These are phyloP conservation scores for Anoura caudifer DNA, from an alignment of 2,113 vertebrate genomes.

Conservation along the genomic window DNA sequence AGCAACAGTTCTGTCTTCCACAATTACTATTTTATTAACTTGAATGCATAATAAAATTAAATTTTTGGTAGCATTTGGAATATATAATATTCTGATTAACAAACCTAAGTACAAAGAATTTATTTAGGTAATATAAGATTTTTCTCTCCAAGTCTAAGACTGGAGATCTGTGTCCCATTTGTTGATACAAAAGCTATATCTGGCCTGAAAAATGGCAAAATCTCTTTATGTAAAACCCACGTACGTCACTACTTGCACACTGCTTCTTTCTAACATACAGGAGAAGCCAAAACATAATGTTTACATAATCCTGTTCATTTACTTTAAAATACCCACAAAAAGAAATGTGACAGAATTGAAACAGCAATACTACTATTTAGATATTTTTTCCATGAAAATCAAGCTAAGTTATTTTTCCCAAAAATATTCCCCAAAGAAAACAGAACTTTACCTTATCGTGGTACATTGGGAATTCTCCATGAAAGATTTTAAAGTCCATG, in stretches of 20 bases:
- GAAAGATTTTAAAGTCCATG: conserved; percentile 10
- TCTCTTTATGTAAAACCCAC: conserved; percentile 23
- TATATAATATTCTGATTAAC: not conserved
- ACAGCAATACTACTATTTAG: conserved; percentile 65
- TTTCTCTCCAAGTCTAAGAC: not conserved
- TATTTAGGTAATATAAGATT: not conserved
- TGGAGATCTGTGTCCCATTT: conserved; percentile 31
- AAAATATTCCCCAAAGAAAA: conserved; percentile 7
- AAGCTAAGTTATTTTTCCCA: conserved; percentile 50
- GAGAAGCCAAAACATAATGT: conserved; percentile 76
- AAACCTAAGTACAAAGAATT: not conserved
- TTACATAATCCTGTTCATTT: conserved; percentile 75
- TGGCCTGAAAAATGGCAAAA: conserved; percentile 38
- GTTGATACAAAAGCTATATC: conserved; percentile 49
- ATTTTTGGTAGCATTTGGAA: not conserved
- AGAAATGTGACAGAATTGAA: conserved; percentile 76
- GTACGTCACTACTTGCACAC: conserved; percentile 75
- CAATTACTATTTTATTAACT: not conserved
- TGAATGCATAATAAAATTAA: not conserved
- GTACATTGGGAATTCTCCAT: conserved; percentile 47
- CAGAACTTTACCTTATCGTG: not conserved
- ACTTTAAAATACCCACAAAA: conserved; percentile 71
- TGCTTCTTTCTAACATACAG: conserved; percentile 71
- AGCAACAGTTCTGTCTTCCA: not conserved
- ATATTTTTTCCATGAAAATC: conserved; percentile 69